Base-by-base conservation (phyloP, 2,888 invertebrate species). In the Trichopria drosophilae region DNA sequence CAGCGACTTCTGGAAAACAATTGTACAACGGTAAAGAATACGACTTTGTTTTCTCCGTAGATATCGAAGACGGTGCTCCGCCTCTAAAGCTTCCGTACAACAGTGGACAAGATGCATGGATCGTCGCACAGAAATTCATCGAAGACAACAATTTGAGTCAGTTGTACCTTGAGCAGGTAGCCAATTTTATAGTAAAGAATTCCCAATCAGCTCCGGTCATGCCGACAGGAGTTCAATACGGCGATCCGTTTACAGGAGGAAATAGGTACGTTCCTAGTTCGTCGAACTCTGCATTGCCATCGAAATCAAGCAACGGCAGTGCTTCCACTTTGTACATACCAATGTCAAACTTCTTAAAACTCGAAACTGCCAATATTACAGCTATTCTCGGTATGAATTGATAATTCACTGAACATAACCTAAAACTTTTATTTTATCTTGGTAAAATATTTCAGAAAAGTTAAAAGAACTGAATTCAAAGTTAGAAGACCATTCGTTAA, bases 21-120 rank as follows among this genome's bases (percentile, higher is more conserved):
- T 78, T 89, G 66, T 84, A 82, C 68, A 88, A 94, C 69, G 96
- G 96, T 61, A 85, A 90, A 80, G 88, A 92, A 67, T 98, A 95
- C 70, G 98, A 98, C 77, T 96, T 84, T 76, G 95, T 97, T 20
- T 97, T 98, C 75, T 88, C 85, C 59, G 93, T 98, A n/a, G 96
- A 96, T 66, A 87, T 97, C 46, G 90, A 94, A 68, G 95, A 95
- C 68, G 92, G 90, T 1, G 84, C 84, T 37, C 91, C 92, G 0
- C 85, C 93, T 0, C 78, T 96, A 13, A 94, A 97, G 73, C 78
- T 98, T 57, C 95, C 96, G 0, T 98, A 87, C 73, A 95, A 98
- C 76, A 82, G 81, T 52, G 84, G 82, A 15, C 92, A 98, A 61
- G 95, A 98, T 77, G 94, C 96, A 0, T 97, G 93, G 88, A 80